Base-by-base conservation (phyloP, 2,113 vertebrate genomes). In the Ammodytes marinus region DNA sequence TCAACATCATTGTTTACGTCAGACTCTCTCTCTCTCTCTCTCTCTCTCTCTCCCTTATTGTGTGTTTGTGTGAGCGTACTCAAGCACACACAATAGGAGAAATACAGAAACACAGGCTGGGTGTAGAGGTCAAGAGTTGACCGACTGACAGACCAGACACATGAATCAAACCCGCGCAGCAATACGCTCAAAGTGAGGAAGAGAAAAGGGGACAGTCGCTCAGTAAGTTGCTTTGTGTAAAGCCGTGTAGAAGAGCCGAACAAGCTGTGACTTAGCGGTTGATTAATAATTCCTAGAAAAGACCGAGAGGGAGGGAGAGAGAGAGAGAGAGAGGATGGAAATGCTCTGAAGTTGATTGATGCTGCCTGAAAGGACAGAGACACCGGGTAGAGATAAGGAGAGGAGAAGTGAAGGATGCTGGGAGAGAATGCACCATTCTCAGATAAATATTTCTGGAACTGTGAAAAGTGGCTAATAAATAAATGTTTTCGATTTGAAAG, bases 191-290 rank as follows among this genome's bases (percentile, higher is more conserved):
- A 52, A 77, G 64, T n/a, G 58, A 79, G 60, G 63, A 50, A 60
- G 35, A 69, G 46, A 19, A 50, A 10, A 37, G 19, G 14, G 64
- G 39, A 45, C 55, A 19, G 50, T 50, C 9, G 5, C 64, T 77
- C 64, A 60, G 57, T 76, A 64, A 79, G 74, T 79, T 69, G 57
- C 68, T 89, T 74, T 80, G 72, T 86, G 60, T 75, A 72, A 79
- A 77, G 81, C 68, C 59, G 63, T 46, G 74, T 47, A 60, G 52
- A 69, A 74, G 57, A 71, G 8, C 39, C 12, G 27, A 12, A 40
- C 81, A 35, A 57, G 50, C 79, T 55, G 1, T 3, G 42, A 60
- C 42, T 54, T 12, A 39, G 50, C 43, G 37, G 52, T 49, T 71
- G 75, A 83, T 69, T 42, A 53, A 52, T 77, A 52, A 69, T 69